A percentile compares a stretch with the other conserved stretches of the same genome.
phyloP scores from a whole-genome alignment of 2,797 vertebrate species.

The Amniataba percoides region DNA sequence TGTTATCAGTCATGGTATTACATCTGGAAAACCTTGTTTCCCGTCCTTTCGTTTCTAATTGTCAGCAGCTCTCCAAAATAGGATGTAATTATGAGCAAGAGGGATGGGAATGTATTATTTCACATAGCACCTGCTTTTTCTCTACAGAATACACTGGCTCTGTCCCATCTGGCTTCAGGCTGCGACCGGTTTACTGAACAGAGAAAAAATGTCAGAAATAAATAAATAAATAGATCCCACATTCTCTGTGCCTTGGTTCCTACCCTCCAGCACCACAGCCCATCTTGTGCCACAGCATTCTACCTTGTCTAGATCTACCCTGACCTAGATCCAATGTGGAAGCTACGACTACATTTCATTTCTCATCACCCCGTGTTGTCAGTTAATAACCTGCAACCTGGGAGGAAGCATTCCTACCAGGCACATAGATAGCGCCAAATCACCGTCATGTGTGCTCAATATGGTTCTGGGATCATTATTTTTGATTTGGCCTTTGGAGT shows the following conservation, averaged over 20 bases:
- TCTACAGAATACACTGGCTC: constrained; percentile 58
- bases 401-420: constrained; percentile 47
- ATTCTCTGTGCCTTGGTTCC: constrained; percentile 1
- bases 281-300: constrained; percentile 26
- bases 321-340: constrained; percentile 66
- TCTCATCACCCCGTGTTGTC: constrained; percentile 62
- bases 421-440: constrained; percentile 46
- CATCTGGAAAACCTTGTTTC: constrained; percentile 56
- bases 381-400: constrained; percentile 71
- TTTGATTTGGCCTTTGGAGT: constrained; percentile 65
- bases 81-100: constrained; percentile 36
- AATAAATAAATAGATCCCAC: constrained; percentile 14
- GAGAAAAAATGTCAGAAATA: constrained; percentile 17
- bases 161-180: constrained; percentile 57
- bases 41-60: constrained; percentile 40
- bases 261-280: constrained; percentile 1
- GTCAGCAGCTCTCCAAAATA: constrained; percentile 37
- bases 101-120: constrained; percentile 39
- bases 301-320: constrained; percentile 31
- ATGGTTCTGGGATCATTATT: constrained; percentile 56
- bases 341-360: constrained; percentile 52
- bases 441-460: constrained; percentile 45
- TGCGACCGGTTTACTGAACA: constrained; percentile 42
- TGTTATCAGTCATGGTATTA: constrained; percentile 33
- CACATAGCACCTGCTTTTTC: constrained; percentile 52